Conservation (phyloP, 2,113 vertebrate genomes). For the Balaeniceps rex region DNA sequence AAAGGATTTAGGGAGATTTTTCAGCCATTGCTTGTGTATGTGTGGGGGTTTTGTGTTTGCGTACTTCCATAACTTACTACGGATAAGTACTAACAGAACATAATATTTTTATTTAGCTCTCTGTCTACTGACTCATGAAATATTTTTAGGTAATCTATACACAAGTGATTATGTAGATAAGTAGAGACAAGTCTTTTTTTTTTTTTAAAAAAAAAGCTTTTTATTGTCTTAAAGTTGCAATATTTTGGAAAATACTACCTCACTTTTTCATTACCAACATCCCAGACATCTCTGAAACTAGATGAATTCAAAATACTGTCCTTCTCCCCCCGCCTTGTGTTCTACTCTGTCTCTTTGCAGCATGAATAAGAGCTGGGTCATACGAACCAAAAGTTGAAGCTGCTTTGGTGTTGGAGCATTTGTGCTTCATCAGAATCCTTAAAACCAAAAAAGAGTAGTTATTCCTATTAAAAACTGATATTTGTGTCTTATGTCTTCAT, state of each 20-base stretch:
- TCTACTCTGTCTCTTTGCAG: neutral
- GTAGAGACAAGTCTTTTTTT: neutral
- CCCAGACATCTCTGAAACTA: neutral
- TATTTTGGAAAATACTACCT: neutral
- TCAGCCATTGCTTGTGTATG: neutral
- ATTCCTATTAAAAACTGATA: neutral
- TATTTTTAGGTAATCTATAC: constrained; percentile 39
- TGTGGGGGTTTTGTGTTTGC: neutral
- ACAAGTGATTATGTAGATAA: constrained; percentile 8
- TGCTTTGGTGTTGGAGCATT: neutral
- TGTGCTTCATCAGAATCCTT: neutral
- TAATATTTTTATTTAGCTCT: constrained; percentile 39
- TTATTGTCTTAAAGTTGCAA: neutral
- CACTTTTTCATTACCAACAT: neutral
- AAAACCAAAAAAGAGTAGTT: neutral
- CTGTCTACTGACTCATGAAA: constrained; percentile 4
- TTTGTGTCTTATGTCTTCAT: neutral
- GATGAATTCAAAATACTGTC: neutral
- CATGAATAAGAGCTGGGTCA: neutral
- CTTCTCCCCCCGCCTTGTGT: neutral
- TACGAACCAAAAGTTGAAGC: neutral
- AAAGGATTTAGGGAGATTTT: neutral
- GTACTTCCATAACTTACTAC: neutral
- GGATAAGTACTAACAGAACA: neutral
- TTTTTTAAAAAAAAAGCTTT: neutral